Percentiles rank a stretch among this genome's conserved stretches.
Evolutionary conservation across 2,797 vertebrate genomes (phyloP).

Genomic region (Xenentodon cancila): DNA sequence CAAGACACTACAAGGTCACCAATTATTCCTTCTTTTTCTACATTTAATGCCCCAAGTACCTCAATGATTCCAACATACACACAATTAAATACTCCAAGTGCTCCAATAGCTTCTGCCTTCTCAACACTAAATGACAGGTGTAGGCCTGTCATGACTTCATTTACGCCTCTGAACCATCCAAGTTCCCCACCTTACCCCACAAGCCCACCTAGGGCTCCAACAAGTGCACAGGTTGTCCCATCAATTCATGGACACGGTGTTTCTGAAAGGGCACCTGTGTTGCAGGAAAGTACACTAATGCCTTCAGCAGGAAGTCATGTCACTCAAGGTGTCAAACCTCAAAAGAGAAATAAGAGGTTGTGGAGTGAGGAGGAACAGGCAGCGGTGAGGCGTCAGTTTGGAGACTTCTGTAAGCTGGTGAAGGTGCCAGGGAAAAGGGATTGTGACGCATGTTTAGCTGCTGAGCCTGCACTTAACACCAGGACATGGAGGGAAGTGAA

Average conservation of each 20-base stretch:
- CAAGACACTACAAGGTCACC: conserved; percentile 53
- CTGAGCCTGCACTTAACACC: conserved; percentile 71
- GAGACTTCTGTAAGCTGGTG: conserved; percentile 69
- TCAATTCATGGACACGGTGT: conserved; percentile 48
- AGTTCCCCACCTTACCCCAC: conserved; percentile 45
- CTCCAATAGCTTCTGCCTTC: conserved; percentile 54
- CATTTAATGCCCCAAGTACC: conserved; percentile 62
- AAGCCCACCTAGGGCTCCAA: conserved; percentile 21
- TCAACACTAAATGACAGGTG: conserved; percentile 57
- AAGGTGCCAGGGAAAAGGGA: conserved; percentile 80
- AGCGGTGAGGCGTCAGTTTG: conserved; percentile 72
- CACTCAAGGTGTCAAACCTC: conserved; percentile 46
- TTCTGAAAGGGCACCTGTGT: conserved; percentile 30
- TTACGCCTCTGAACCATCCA: conserved; percentile 65
- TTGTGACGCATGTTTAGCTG: conserved; percentile 75
- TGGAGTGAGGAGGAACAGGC: conserved; percentile 76
- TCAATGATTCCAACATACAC: conserved; percentile 71
- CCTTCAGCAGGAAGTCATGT: conserved; percentile 22
- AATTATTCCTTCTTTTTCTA: conserved; percentile 58
- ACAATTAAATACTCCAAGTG: conserved; percentile 52
- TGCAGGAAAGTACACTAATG: conserved; percentile 17
- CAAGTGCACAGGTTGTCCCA: conserved; percentile 70
- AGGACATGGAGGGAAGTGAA: conserved; percentile 79
- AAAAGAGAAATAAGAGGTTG: conserved; percentile 73
- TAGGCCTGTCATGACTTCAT: conserved; percentile 62